Evolutionary conservation across 2,797 vertebrate species (phyloP).

Genomic region (Tamandua tetradactyla): DNA sequence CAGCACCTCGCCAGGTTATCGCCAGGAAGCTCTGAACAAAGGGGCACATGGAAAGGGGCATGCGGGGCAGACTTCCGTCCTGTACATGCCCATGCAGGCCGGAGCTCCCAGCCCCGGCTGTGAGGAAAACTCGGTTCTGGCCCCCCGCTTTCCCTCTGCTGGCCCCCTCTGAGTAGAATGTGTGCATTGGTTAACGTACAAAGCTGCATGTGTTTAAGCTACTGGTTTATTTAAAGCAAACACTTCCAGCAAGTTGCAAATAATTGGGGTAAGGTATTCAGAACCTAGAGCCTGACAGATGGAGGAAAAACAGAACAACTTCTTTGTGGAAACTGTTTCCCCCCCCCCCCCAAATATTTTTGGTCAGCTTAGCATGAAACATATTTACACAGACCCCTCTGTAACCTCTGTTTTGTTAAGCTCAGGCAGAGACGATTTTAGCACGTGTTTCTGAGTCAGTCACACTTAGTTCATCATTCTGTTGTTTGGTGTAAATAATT

Average conservation of each 20-base stretch:
- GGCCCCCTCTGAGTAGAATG: no score
- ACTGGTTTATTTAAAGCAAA: not conserved
- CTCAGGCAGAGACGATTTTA: not conserved
- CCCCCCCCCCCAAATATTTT: not conserved
- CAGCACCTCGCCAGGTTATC: not conserved
- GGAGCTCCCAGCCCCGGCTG: no score
- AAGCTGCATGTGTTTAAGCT: not conserved
- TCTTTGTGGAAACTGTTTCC: not conserved
- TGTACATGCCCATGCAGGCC: accelerated
- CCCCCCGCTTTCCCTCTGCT: no score
- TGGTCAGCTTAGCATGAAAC: not conserved
- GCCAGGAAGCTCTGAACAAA: not conserved
- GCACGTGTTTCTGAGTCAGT: conserved; percentile 1
- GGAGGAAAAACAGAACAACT: not conserved
- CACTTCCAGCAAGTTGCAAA: not conserved
- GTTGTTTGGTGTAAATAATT: not conserved
- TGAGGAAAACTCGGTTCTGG: no score
- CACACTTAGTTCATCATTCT: not conserved
- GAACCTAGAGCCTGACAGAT: not conserved
- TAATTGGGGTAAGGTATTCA: not conserved
- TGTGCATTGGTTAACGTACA: no score
- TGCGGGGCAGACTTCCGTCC: not conserved
- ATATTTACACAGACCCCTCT: not conserved
- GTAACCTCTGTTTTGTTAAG: not conserved
- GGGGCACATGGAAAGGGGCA: not conserved